phyloP scores from a whole-genome alignment of 1,140 invertebrate species.

The Radopholus similis region DNA sequence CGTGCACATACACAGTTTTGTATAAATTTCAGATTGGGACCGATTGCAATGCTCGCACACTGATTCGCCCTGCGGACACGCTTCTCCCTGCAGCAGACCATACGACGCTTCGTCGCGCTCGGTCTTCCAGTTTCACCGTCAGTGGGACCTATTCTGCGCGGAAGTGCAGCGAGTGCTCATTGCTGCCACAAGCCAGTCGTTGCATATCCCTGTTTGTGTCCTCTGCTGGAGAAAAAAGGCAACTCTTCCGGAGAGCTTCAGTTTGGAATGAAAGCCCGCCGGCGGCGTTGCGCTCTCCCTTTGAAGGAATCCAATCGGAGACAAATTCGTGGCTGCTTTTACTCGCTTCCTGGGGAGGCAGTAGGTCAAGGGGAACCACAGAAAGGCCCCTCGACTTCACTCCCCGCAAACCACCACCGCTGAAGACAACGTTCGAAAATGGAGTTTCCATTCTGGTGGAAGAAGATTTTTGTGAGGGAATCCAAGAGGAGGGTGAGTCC shows the following conservation, averaged over 20 bases:
- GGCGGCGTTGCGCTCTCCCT: slow-evolving; percentile 40
- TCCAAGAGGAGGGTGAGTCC: not conserved
- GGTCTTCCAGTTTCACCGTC: slow-evolving; percentile 26
- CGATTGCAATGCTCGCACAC: too few relatives aligned
- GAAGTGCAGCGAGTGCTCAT: slow-evolving; percentile 13
- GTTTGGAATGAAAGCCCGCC: slow-evolving; percentile 45
- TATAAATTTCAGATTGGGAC: not conserved
- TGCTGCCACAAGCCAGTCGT: slow-evolving; percentile 3
- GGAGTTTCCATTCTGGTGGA: not conserved
- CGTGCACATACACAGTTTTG: not conserved
- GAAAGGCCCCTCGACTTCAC: not conserved
- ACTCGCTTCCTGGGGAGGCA: slow-evolving; percentile 41
- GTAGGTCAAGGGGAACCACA: slow-evolving; percentile 15
- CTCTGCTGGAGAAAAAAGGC: slow-evolving; percentile 24
- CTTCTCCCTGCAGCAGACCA: not conserved
- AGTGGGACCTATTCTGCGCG: not conserved
- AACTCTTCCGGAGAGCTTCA: slow-evolving; percentile 34
- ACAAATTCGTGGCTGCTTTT: slow-evolving; percentile 45
- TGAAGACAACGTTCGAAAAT: not conserved
- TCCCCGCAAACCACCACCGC: not conserved
- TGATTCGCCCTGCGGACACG: too few relatives aligned
- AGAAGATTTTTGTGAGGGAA: slow-evolving; percentile 16
- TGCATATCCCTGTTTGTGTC: slow-evolving; percentile 26
- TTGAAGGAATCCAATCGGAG: slow-evolving; percentile 35
- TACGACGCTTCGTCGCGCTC: not conserved